Evolutionary conservation across 2,797 vertebrate genomes (phyloP), one percentile per base, ranked within the genome.

Genomic region (Rhinogobio ventralis): DNA sequence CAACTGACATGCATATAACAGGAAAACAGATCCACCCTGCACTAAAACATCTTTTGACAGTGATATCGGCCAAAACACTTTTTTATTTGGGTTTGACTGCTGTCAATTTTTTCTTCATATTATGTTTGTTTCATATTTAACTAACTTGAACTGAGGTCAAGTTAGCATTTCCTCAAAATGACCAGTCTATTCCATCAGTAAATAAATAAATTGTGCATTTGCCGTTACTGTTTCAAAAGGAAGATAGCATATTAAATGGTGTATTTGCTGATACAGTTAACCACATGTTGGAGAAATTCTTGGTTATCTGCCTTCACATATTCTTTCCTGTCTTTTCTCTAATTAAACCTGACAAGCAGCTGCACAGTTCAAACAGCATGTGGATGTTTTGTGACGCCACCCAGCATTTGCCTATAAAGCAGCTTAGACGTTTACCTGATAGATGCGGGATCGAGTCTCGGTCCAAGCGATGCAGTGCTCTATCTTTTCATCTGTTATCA

Each of bases 401-500:
- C 76, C 67, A 62, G 36, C 67, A 71, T 79, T 72, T 39, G 42
- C 75, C 55, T 72, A 62, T 72, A 71, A 84, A 84, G 82, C 75
- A 69, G 74, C 75, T 71, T 33, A 79, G 83, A 69, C 33, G n/a
- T 71, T 84, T 33, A 84, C 83, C 83, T 79, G 83, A 84, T 60
- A 71, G 66, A 60, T 23, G 42, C 15, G 6, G 53, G 25, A 85
- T 72, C 30, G 55, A 85, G 53, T 73, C 76, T 39, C 83, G 17
- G 20, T 85, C 55, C 53, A 62, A 62, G 20, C 20, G 64, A 49
- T 69, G 30, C 49, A 67, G 57, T 49, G 17, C 78, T 60, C 28
- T 80, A 87, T 84, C 86, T 84, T 49, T 57, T 68, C 33, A 84
- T 86, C 85, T 86, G 79, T 88, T 86, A 88, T 88, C 87, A 66